These are phyloP conservation scores for Drosophila histrio DNA, from an alignment of 2,888 invertebrate species.

Conservation along the genomic window DNA sequence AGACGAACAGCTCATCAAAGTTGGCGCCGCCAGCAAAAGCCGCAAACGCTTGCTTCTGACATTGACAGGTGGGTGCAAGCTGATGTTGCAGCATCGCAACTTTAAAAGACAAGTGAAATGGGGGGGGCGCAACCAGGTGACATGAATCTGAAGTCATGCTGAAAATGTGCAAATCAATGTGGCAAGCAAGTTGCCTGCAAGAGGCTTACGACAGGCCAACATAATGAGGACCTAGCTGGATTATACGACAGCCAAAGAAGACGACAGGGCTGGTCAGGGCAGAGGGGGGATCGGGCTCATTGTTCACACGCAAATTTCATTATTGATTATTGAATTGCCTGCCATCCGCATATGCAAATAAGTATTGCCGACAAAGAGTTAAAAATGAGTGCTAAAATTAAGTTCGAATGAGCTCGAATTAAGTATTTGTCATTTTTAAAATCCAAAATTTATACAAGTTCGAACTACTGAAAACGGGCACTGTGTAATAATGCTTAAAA, in stretches of 20 bases:
- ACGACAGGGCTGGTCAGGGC: neutral
- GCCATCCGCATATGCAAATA: neutral
- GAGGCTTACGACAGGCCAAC: conserved; percentile 10
- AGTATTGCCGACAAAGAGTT: too few relatives aligned
- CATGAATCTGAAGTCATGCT: conserved; percentile 29
- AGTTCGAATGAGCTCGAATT: too few relatives aligned
- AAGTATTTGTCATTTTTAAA: too few relatives aligned
- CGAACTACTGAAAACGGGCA: too few relatives aligned
- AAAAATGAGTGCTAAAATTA: too few relatives aligned
- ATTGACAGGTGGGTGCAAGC: conserved; percentile 26
- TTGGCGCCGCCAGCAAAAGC: conserved; percentile 11
- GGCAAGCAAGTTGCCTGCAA: conserved; percentile 10
- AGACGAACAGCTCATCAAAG: conserved; percentile 13
- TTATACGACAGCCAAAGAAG: neutral
- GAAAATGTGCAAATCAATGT: conserved; percentile 46
- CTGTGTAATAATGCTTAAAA: too few relatives aligned
- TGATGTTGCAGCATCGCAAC: conserved; percentile 1
- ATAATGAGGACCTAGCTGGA: conserved; percentile 10
- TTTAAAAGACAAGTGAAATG: neutral
- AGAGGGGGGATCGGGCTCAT: neutral
- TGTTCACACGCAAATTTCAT: conserved; percentile 5
- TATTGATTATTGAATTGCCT: conserved; percentile 7
- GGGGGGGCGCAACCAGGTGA: neutral
- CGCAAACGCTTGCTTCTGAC: conserved; percentile 16
- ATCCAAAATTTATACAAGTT: too few relatives aligned